Evolutionary conservation across 2,113 vertebrate species (phyloP).

Genomic region (Prionailurus viverrinus): DNA sequence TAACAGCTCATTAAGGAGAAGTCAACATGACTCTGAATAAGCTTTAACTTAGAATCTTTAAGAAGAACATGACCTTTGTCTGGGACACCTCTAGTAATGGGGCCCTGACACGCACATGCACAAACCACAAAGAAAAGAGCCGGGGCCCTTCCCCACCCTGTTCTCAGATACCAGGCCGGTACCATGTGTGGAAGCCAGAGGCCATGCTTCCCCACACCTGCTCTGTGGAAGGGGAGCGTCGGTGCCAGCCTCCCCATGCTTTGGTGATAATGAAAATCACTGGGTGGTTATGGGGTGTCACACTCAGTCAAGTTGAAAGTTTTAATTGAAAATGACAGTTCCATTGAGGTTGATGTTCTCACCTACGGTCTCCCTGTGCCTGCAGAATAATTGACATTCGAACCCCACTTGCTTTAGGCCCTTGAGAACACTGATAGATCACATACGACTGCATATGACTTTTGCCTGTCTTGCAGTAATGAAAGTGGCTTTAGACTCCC

Average conservation of each 20-base stretch:
- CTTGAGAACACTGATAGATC: not conserved
- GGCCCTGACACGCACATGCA: not conserved
- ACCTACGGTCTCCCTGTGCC: not conserved
- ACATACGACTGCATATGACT: not conserved
- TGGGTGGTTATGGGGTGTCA: not conserved
- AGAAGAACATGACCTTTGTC: constrained; percentile 79
- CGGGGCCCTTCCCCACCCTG: not conserved
- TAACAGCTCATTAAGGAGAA: constrained; percentile 62
- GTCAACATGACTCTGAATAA: constrained; percentile 59
- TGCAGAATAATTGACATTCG: not conserved
- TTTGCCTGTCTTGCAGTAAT: not conserved
- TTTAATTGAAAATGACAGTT: constrained; percentile 44
- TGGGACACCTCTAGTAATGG: constrained; percentile 5
- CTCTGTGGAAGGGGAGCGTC: not conserved
- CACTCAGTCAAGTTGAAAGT: not conserved
- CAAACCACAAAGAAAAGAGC: not conserved
- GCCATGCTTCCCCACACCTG: not conserved
- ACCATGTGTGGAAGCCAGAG: not conserved
- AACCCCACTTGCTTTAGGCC: constrained; percentile 5
- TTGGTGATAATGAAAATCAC: constrained; percentile 49
- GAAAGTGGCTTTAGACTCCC: not conserved
- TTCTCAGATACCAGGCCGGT: not conserved
- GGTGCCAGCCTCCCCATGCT: not conserved
- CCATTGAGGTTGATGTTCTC: not conserved
- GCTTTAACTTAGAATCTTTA: constrained; percentile 59